A percentile compares a stretch with the other conserved stretches of the same genome.
phyloP scores from a whole-genome alignment of 2,113 vertebrate genomes.

The Epinephelus fuscoguttatus region DNA sequence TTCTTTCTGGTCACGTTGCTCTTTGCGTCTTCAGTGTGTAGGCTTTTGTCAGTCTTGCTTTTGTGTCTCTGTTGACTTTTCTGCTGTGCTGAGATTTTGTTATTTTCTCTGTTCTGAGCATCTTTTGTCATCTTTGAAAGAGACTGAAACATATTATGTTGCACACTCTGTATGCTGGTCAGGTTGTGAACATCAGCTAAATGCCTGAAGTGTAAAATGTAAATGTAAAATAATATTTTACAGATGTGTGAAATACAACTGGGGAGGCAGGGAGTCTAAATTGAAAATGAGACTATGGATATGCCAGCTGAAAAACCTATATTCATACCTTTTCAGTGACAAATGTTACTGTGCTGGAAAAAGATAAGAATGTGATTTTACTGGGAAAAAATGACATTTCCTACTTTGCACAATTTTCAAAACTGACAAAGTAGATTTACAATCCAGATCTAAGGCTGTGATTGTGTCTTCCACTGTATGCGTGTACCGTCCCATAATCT shows the following conservation, averaged over 20 bases:
- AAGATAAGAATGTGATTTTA: not conserved
- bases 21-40: not conserved
- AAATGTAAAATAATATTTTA: conserved; percentile 49
- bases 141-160: not conserved
- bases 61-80: conserved; percentile 20
- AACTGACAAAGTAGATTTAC: conserved; percentile 4
- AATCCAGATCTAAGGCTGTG: not conserved
- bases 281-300: conserved; percentile 3
- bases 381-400: not conserved
- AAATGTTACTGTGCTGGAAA: conserved; percentile 9
- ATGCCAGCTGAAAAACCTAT: not conserved
- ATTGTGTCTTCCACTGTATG: not conserved
- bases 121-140: conserved; percentile 15
- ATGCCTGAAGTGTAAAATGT: conserved; percentile 36
- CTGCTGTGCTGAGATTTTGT: conserved; percentile 6
- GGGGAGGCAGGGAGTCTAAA: conserved; percentile 17
- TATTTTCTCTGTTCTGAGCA: conserved; percentile 13
- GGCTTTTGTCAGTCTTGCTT: not conserved
- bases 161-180: not conserved
- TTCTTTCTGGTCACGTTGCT: conserved; percentile 16
- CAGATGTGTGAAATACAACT: conserved; percentile 13
- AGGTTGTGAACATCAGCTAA: conserved; percentile 31
- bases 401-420: not conserved
- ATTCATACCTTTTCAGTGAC: conserved; percentile 15
- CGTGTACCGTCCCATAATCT: not conserved